A percentile compares a stretch with the other conserved stretches of the same genome.
Evolutionary conservation across 2,888 invertebrate species (phyloP).

Genomic region (Mermis nigrescens): DNA sequence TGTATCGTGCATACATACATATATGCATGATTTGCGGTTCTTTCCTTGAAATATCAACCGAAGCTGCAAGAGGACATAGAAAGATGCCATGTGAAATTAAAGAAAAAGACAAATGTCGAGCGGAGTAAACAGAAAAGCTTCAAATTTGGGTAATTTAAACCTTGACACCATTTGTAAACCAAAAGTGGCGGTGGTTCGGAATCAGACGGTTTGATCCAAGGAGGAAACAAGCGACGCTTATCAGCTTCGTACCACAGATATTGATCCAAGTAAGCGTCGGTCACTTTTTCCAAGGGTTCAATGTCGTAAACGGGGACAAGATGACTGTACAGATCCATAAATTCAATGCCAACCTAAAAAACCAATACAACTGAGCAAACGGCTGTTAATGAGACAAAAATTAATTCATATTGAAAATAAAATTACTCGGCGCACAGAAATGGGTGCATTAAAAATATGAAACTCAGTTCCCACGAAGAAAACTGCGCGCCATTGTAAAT

Average conservation of each 20-base stretch:
- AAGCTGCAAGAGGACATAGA: no score
- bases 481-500: no score
- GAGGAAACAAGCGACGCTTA: conserved; percentile 81
- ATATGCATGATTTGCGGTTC: no score
- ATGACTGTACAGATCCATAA: conserved; percentile 98
- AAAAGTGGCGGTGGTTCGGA: conserved; percentile 66
- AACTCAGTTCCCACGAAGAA: no score
- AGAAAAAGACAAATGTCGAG: no score
- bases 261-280: conserved; percentile 96
- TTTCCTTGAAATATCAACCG: neutral
- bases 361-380: neutral
- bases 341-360: conserved; percentile 76
- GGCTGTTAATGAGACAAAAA: neutral
- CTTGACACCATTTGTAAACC: conserved; percentile 97
- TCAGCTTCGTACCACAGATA: conserved; percentile 96
- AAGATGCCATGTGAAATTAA: no score
- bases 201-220: conserved; percentile 98
- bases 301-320: conserved; percentile 97
- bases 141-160: conserved; percentile 35
- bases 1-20: no score
- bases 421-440: neutral
- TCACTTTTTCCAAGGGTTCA: conserved; percentile 95
- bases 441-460: no score
- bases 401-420: neutral
- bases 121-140: neutral